Evolutionary conservation across 2,888 invertebrate genomes (phyloP).

Genomic region (Leptogaster cylindrica): DNA sequence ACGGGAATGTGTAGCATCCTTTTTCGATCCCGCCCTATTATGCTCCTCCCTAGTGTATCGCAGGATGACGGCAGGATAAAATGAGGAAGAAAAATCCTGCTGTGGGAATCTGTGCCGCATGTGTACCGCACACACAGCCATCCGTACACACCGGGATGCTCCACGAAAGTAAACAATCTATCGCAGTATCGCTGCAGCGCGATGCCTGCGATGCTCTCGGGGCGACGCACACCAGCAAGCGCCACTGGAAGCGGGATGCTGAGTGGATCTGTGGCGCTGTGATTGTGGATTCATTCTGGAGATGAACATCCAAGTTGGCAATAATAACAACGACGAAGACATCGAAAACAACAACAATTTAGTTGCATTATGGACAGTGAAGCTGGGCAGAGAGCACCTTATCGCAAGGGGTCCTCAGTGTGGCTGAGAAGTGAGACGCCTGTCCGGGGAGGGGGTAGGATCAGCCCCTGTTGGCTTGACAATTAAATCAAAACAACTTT

Average conservation of each 20-base stretch:
- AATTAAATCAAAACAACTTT: constrained; percentile 54
- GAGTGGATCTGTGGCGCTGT: constrained; percentile 19
- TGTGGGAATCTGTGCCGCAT: constrained; percentile 30
- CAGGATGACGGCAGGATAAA: constrained; percentile 41
- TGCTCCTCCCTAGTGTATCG: constrained; percentile 48
- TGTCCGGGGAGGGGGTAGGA: constrained; percentile 40
- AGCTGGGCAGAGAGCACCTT: constrained; percentile 15
- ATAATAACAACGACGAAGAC: constrained; percentile 32
- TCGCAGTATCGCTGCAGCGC: neutral
- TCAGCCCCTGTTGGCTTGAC: constrained; percentile 58
- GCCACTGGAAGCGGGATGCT: constrained; percentile 13
- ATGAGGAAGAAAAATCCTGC: constrained; percentile 33
- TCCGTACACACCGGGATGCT: constrained; percentile 32
- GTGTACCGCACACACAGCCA: constrained; percentile 15
- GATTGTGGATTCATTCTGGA: constrained; percentile 23
- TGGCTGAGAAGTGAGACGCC: neutral
- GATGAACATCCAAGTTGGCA: constrained; percentile 36
- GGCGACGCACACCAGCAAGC: neutral
- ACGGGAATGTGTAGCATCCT: constrained; percentile 41
- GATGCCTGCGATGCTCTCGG: neutral
- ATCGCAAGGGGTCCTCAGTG: neutral
- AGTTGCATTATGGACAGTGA: constrained; percentile 11
- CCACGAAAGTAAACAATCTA: constrained; percentile 35
- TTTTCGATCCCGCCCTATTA: constrained; percentile 49
- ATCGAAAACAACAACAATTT: constrained; percentile 29